Conservation (phyloP, 2,113 vertebrate genomes). For the Mustela nigripes region DNA sequence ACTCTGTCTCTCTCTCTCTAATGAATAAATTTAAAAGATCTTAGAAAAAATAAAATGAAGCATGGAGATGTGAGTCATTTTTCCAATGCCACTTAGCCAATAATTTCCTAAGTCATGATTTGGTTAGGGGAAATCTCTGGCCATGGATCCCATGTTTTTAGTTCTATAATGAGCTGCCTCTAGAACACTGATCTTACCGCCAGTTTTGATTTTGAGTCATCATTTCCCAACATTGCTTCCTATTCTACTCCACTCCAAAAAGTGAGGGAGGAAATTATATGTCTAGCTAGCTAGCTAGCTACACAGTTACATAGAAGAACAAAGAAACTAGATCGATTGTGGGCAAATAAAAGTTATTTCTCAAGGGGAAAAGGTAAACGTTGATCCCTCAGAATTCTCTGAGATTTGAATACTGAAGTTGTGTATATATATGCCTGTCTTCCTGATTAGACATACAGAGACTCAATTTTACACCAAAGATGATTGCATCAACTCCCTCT, state of each 20-base stretch:
- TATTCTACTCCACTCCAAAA: neutral
- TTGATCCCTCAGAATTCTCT: neutral
- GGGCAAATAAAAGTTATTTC: neutral
- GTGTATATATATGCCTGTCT: fast-evolving
- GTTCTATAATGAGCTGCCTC: neutral
- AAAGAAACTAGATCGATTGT: neutral
- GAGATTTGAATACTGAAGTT: neutral
- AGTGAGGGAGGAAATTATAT: neutral
- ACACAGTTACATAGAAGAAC: neutral
- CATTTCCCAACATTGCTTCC: neutral
- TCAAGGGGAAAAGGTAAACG: neutral
- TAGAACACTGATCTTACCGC: neutral
- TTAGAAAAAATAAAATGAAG: neutral
- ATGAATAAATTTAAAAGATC: neutral
- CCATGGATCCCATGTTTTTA: neutral
- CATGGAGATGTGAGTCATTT: neutral
- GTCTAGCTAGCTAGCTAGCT: neutral
- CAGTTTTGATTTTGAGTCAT: neutral
- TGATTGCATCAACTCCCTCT: neutral
- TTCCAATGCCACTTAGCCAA: neutral
- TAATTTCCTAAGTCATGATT: neutral
- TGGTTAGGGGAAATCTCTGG: neutral
- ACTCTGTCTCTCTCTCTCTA: neutral
- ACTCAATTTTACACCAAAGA: neutral
- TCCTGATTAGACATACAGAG: neutral